Base-by-base conservation (phyloP, 1,140 invertebrate genomes). In the Whitmania pigra region DNA sequence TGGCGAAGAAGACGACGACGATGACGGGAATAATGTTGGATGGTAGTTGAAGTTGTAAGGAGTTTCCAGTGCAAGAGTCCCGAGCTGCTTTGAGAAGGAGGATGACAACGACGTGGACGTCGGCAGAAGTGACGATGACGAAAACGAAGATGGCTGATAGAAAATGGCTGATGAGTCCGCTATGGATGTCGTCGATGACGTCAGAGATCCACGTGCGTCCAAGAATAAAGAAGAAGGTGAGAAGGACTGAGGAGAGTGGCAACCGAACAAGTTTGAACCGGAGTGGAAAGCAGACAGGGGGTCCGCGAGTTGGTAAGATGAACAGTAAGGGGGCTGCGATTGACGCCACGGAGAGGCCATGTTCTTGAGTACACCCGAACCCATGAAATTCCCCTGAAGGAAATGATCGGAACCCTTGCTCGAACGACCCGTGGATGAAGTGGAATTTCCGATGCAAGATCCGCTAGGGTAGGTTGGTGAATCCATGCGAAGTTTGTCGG, bases 21-120 rank as follows among this genome's bases (percentile, higher is more conserved):
- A 49, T 1, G 43, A 49, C 15, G 43, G 43, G 15, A 49, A 49
- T 17, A 49, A 17, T 17, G 43, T 49, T 17, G 43, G 43, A 49
- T 49, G 43, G 15, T 49, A 49, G 43, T 49, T 49, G 43, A 63
- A 63, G 29, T 63, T 63, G 57, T 63, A 63, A 63, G 22, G 57
- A 63, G 57, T 13, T 25, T 63, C 22, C 29, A 31, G 29, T 15
- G 57, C 11, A 22, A 63, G 57, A 63, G 3, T 31, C 57, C 22
- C 57, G 9, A 63, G 11, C 11, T 63, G 57, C 22, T 31, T 29
- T 11, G 67, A 68, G 2, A 43, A n/a, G 20, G 67, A 29, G 11
- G 67, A 68, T 15, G 67, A 36, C 36, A 36, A 68, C 36, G 69
- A 53, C 36, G 53, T 4, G 0, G 53, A 49, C 49, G 31, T 70